Base-by-base conservation (phyloP, 2,888 invertebrate genomes). In the Tipula lateralis region DNA sequence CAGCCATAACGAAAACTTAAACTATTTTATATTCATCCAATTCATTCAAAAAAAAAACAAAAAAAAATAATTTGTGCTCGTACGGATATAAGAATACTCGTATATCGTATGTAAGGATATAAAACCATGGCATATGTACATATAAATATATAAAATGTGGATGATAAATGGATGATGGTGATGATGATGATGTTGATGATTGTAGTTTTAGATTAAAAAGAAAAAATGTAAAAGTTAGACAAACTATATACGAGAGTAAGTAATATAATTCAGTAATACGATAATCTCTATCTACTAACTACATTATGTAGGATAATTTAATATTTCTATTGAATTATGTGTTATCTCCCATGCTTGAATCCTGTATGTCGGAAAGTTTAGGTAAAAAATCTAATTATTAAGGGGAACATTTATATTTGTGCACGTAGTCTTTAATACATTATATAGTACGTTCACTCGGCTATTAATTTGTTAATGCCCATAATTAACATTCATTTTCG, bases 321-420 rank as follows among this genome's bases (percentile, higher is more conserved):
- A 66, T 66, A 66, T 66, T 24, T 66, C 66, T 66, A 66, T 66
- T 66, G 66, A 66, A 66, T 66, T 66, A 66, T 66, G 66, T 66
- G 24, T 66, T 66, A 66, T 66, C 66, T 66, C 19, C 66, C 24
- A 24, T 66, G 24, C 66, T 66, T 50, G 16, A 1, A 16, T n/a
- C 12, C 24, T 7, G 66, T 66, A 24, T 66, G 16, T 44, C 4
- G 44, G 1, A 24, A 24, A 66, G 66, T 66, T 39, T 39, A 39
- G n/a, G 44, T 44, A 44, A 13, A 44, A n/a, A 44, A 44, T 44
- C 44, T 66, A 66, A 24, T 66, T 66, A 19, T 24, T 66, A 9
- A 12, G 9, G 66, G 9, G 0, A 66, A 66, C 19, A 66, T 9
- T 66, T 66, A 24, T n/a, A 24, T 39, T 39, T 13, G n/a, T n/a